Evolutionary conservation across 2,113 vertebrate genomes (phyloP), one percentile per base, ranked within the genome.

Genomic region (Gobio gobio): DNA sequence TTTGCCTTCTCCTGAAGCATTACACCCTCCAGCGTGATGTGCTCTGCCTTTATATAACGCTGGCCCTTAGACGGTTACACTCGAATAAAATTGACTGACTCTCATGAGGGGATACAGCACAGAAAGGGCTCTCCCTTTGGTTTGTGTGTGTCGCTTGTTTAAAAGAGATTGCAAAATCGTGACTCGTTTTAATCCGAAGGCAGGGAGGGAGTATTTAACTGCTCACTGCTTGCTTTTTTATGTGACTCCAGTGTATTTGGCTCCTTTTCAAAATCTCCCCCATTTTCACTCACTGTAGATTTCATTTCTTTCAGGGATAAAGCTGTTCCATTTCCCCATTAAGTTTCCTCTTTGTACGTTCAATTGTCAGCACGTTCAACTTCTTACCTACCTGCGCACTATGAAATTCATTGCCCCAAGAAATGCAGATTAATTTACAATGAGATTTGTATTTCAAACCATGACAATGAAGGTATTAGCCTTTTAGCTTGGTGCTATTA

Each of bases 381-480:
- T 61, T 73, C 22, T 72, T 47, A 45, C 66, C 64, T 76, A 85
- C 77, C 84, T 85, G 76, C 4, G 45, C 77, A 59, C 49, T 80
- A 51, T 81, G 63, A 59, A 79, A 72, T 72, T 40, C 75, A 85
- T 58, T 78, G 36, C 76, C 36, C 18, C 33, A 14, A 66, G 76
- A 79, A 85, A 61, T 81, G 78, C 78, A 47, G 64, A 85, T 85
- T 72, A 73, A 73, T 61, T 85, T 79, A 49, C 76, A 85, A 45
- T 73, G 77, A 70, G 61, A 70, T 78, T 56, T 78, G 73, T 77
- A 51, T 54, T 77, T 43, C 78, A 49, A 47, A 58, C 49, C 58
- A 29, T 70, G 63, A 78, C 49, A 79, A 59, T 70, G 56, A 79
- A 58, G 76, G 45, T 26, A 54, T 59, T 51, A 45, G 58, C 54